phyloP scores from a whole-genome alignment of 2,888 invertebrate genomes.

The Pristionchus fissidentatus region DNA sequence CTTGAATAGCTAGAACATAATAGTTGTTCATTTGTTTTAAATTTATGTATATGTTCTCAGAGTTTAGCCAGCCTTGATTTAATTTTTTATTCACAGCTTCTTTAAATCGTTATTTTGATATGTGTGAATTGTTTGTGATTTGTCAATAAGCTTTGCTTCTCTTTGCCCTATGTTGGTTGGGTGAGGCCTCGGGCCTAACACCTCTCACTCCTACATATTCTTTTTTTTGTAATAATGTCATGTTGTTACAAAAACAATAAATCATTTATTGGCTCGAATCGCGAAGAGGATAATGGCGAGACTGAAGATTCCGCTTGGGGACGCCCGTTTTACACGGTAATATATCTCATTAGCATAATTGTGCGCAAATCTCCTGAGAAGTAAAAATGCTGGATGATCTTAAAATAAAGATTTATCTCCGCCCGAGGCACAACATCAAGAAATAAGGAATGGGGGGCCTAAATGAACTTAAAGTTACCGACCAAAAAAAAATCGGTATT shows the following conservation, averaged over 20 bases:
- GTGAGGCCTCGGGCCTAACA: background rate
- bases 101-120: background rate
- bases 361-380: no score
- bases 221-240: slow-evolving; percentile 40
- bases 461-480: no score
- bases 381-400: no score
- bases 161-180: slow-evolving; percentile 17
- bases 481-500: no score
- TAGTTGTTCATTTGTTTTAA: background rate
- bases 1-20: no score
- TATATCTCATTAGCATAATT: no score
- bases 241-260: slow-evolving; percentile 33
- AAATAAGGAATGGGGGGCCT: no score
- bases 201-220: background rate
- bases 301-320: background rate
- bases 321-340: background rate
- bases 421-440: no score
- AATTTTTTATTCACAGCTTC: background rate
- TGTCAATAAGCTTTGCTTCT: background rate
- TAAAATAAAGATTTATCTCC: no score
- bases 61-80: background rate
- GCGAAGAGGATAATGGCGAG: background rate
- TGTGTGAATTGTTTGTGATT: background rate
- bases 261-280: slow-evolving; percentile 19
- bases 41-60: background rate